Evolutionary conservation across 2,888 invertebrate genomes (phyloP), one percentile per base, ranked within the genome.

Genomic region (Stenoptilia bipunctidactyla): DNA sequence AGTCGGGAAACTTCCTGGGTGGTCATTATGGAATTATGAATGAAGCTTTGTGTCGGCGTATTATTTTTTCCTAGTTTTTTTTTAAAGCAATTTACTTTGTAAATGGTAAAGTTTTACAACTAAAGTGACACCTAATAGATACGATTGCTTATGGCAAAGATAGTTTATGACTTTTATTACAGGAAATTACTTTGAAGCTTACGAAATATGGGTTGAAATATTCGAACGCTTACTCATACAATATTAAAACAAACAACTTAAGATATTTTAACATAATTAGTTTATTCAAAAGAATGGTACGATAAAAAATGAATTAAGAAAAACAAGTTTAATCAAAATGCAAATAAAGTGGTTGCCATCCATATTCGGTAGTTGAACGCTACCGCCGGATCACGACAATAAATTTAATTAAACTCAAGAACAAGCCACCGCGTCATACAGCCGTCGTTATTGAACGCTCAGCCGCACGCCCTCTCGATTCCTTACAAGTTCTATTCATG

Each of bases 351-450:
- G 2, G 34, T 5, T 34, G 13, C 34, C 8, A 9, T 13, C 13
- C 34, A 13, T 13, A 34, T 34, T 34, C 14, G 14, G 14, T 34
- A 9, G 13, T 2, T 10, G 30, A 30, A n/a, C 30, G 37, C 50
- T n/a, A 20, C 4, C 20, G 20, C 8, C 20, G 20, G 20, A 20
- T 20, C 20, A 20, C 20, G 20, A 60, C 57, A 58, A 63, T 63
- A 56, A 57, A 63, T 62, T 56, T 63, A 67, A 67, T 67, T 66
- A 66, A 58, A 36, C 44, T 55, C 50, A 51, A 56, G 38, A 39
- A 45, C 45, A 51, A 48, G 48, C 43, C 51, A 47, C n/a, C n/a
- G 50, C 49, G 51, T 43, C 56, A 51, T 45, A 52, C 40, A 45
- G 51, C 48, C 53, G 45, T 47, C 49, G 49, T 58, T 56, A 63